Evolutionary conservation across 2,797 vertebrate species (phyloP).

Genomic region (Hoplostethus atlanticus): DNA sequence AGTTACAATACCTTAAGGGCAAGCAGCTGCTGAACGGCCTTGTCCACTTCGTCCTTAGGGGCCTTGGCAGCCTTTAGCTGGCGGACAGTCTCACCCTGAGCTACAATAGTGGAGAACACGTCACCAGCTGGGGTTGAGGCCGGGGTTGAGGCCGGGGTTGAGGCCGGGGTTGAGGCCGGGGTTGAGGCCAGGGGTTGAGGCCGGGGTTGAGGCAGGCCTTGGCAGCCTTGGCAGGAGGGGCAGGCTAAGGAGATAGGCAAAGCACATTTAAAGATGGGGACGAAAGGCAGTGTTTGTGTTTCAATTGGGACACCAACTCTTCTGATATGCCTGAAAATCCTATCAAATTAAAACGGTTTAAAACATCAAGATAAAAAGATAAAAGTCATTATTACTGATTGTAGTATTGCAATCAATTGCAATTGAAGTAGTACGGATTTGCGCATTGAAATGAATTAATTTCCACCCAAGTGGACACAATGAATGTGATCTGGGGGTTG

Average conservation of each 20-base stretch:
- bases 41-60: constrained; percentile 91
- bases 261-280: neutral
- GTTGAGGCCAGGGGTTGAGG: constrained; percentile 31
- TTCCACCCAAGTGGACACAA: neutral
- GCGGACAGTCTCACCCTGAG: constrained; percentile 91
- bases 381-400: too few species aligned
- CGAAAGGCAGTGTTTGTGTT: neutral
- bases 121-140: constrained; percentile 51
- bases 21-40: constrained; percentile 90
- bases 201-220: constrained; percentile 21
- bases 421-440: neutral
- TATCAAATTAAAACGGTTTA: too few species aligned
- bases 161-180: constrained; percentile 42
- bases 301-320: neutral
- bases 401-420: too few species aligned
- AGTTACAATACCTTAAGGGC: constrained; percentile 77
- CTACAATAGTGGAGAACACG: constrained; percentile 86
- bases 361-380: too few species aligned
- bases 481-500: too few species aligned
- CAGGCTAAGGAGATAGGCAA: constrained; percentile 42
- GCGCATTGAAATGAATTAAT: neutral
- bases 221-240: constrained; percentile 34
- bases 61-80: constrained; percentile 92
- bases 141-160: constrained; percentile 29
- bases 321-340: too few species aligned